Base-by-base conservation (phyloP, 2,888 invertebrate species). In the Melanchra persicariae region DNA sequence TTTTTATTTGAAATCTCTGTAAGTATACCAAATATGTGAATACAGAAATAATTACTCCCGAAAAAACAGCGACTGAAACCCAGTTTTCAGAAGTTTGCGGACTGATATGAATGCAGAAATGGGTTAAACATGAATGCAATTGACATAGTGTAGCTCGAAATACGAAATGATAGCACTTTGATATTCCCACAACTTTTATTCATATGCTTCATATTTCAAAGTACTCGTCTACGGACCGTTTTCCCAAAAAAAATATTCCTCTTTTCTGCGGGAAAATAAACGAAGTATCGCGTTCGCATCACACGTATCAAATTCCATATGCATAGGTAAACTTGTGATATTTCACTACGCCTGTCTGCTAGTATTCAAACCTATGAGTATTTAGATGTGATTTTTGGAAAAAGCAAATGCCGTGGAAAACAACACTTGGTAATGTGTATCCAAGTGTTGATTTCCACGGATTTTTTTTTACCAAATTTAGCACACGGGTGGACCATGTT, bases 291-390 rank as follows among this genome's bases (percentile, higher is more conserved):
- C 45, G 63, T 57, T 64, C 57, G 26, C 57, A 58, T 71, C 71
- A 68, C 66, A 72, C 64, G 67, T 77, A 70, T 79, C 70, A 75
- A 77, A 81, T 78, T 79, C 70, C 34, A 61, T 62, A 70, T 70
- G 64, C 68, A 70, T 66, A 75, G 40, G 69, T 66, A 61, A 70
- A 74, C 61, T 68, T 78, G 75, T 69, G 70, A 66, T 74, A 77
- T 79, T 74, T 70, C 68, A 75, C 51, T 47, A 66, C 47, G 19
- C 30, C 43, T 57, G 22, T 10, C 43, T 61, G 58, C 47, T 47
- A 43, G 24, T 49, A 59, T 59, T 70, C 43, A 45, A 58, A 54
- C 49, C 24, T 34, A 37, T 43, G n/a, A 47, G 26, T 43, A 59
- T 74, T 63, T 58, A 12, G 55, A 45, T 58, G 58, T 10, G n/a